Base-by-base conservation (phyloP, 2,888 invertebrate genomes). In the Heliconius hortense region DNA sequence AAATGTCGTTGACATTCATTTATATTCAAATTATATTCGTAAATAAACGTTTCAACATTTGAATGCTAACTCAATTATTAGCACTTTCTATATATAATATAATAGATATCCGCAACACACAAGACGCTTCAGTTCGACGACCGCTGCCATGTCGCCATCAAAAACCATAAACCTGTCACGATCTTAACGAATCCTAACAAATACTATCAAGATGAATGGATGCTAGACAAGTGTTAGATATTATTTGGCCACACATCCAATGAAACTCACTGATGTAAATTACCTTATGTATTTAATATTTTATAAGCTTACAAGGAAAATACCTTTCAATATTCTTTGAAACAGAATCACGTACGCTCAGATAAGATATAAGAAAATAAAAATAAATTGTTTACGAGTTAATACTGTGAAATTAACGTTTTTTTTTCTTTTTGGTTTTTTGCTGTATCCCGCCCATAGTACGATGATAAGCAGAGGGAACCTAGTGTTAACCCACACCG, bases 121-220 rank as follows among this genome's bases (percentile, higher is more conserved):
- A 48, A 74, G 31, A 68, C 71, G 39, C 53, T 13, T 43, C 60
- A 70, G 80, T 76, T 77, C 79, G 78, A 35, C 74, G 78, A 79
- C 79, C 80, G 78, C 75, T 64, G 73, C 64, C 48, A 76, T 76
- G 76, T 73, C 74, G 75, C 73, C 77, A 72, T 78, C 76, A 76
- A 78, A 74, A 76, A 59, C 56, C 62, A 75, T 75, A 73, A 73
- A 73, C 62, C 67, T 75, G 73, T 60, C 73, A 74, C 59, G 71
- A 73, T 78, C 48, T 68, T 76, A 79, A 81, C 79, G 79, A 80
- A 77, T 77, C 79, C 79, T 79, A 78, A 79, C 78, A 77, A 76
- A 60, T 72, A 68, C 73, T 76, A 77, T 77, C 74, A 77, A 81
- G 79, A 81, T 81, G 75, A 77, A 81, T 80, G 77, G 71, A 59